Evolutionary conservation across 2,888 invertebrate genomes (phyloP).

Genomic region (Himalopsyche kuldschensis): DNA sequence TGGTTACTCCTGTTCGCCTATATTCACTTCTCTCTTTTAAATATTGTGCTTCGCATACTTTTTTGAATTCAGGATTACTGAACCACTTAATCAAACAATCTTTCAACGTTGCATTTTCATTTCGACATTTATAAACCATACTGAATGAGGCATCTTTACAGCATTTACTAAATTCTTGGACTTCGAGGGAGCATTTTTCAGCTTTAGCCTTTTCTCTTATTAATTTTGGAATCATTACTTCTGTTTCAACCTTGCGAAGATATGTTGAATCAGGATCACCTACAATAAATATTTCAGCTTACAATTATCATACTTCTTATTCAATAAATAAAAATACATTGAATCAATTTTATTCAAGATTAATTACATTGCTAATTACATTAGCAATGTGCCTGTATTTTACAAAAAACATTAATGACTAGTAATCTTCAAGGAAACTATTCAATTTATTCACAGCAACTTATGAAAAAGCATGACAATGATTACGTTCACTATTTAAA

Average conservation of each 20-base stretch:
- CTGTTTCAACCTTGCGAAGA: slow-evolving; percentile 85
- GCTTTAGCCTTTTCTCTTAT: slow-evolving; percentile 80
- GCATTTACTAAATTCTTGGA: slow-evolving; percentile 71
- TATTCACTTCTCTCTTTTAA: slow-evolving; percentile 79
- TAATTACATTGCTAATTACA: too few relatives aligned
- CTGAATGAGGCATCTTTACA: slow-evolving; percentile 69
- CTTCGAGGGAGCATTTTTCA: slow-evolving; percentile 77
- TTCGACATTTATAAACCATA: slow-evolving; percentile 76
- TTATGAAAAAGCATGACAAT: too few relatives aligned
- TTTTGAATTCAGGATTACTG: slow-evolving; percentile 71
- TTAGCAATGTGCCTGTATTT: too few relatives aligned
- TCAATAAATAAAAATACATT: too few relatives aligned
- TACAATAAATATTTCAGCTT: slow-evolving; percentile 46
- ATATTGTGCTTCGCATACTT: slow-evolving; percentile 77
- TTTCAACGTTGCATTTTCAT: slow-evolving; percentile 69
- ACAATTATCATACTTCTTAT: too few relatives aligned
- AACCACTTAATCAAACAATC: slow-evolving; percentile 78
- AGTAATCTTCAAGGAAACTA: too few relatives aligned
- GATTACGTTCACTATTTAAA: too few relatives aligned
- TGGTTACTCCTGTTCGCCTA: slow-evolving; percentile 75
- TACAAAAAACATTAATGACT: too few relatives aligned
- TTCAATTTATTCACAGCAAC: too few relatives aligned
- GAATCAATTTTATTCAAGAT: too few relatives aligned
- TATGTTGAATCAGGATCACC: slow-evolving; percentile 83
- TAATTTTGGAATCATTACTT: slow-evolving; percentile 86